phyloP scores from a whole-genome alignment of 2,888 invertebrate genomes.

The Abscondita cerata region DNA sequence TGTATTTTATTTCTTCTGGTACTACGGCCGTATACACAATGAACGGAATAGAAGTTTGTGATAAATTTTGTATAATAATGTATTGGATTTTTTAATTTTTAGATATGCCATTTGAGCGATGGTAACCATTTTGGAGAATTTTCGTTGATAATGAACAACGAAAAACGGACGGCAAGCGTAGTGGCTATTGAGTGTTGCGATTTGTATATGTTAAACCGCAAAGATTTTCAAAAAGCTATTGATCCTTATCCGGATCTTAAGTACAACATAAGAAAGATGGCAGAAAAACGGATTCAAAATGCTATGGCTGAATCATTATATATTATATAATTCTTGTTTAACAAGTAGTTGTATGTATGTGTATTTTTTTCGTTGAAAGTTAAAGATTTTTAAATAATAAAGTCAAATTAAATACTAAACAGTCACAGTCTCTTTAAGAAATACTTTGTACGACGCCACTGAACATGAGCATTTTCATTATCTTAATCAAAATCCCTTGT shows the following conservation, averaged over 20 bases:
- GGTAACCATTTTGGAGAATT: constrained; percentile 61
- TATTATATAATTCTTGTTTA: too few relatives aligned
- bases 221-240: constrained; percentile 55
- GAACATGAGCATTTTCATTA: too few relatives aligned
- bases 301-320: too few relatives aligned
- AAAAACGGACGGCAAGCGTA: constrained; percentile 55
- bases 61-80: too few relatives aligned
- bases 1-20: constrained; percentile 70
- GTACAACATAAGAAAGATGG: constrained; percentile 49
- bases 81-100: too few relatives aligned
- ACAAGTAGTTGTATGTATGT: too few relatives aligned
- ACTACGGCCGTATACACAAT: constrained; percentile 67
- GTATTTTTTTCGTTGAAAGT: too few relatives aligned
- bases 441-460: too few relatives aligned
- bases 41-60: constrained; percentile 67
- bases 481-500: too few relatives aligned
- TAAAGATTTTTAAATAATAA: too few relatives aligned
- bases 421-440: too few relatives aligned
- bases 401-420: too few relatives aligned
- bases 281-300: constrained; percentile 26
- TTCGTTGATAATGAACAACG: constrained; percentile 56
- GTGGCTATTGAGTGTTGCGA: constrained; percentile 60
- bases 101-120: constrained; percentile 60
- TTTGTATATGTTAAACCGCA: constrained; percentile 53
- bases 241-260: constrained; percentile 54